Conservation (phyloP, 2,888 invertebrate species). For the Temnothorax ravouxi region DNA sequence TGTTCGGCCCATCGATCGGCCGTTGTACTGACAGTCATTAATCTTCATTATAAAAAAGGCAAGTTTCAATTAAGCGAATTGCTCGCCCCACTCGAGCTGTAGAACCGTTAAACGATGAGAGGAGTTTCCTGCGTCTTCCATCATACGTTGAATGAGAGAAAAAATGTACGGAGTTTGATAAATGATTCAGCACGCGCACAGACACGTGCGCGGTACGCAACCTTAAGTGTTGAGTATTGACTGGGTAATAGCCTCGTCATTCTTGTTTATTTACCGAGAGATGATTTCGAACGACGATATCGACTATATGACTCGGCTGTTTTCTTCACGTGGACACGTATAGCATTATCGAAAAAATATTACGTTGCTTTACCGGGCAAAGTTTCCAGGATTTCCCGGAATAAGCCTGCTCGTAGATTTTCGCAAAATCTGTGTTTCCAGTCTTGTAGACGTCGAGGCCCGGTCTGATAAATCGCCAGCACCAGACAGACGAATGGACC, state of each 20-base stretch:
- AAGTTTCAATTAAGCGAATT: slow-evolving; percentile 73
- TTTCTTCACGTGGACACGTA: background rate
- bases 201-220: background rate
- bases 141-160: slow-evolving; percentile 52
- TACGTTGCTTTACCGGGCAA: slow-evolving; percentile 7
- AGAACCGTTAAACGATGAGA: slow-evolving; percentile 59
- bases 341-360: slow-evolving; percentile 16
- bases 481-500: slow-evolving; percentile 55
- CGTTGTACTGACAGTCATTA: slow-evolving; percentile 63
- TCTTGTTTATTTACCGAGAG: background rate
- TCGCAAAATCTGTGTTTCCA: slow-evolving; percentile 51
- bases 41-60: slow-evolving; percentile 72
- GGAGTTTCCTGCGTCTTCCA: slow-evolving; percentile 53
- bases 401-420: slow-evolving; percentile 52
- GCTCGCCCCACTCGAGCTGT: slow-evolving; percentile 48
- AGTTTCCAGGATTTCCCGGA: slow-evolving; percentile 22
- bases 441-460: slow-evolving; percentile 55
- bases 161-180: slow-evolving; percentile 53
- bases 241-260: background rate
- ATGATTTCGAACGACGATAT: background rate
- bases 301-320: background rate
- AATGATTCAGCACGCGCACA: slow-evolving; percentile 52
- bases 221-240: slow-evolving; percentile 1
- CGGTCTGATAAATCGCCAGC: slow-evolving; percentile 56
- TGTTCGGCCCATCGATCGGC: slow-evolving; percentile 58